A percentile compares a stretch with the other conserved stretches of the same genome.
Conservation (phyloP, 2,888 invertebrate species). For the Parthenolecanium corni region DNA sequence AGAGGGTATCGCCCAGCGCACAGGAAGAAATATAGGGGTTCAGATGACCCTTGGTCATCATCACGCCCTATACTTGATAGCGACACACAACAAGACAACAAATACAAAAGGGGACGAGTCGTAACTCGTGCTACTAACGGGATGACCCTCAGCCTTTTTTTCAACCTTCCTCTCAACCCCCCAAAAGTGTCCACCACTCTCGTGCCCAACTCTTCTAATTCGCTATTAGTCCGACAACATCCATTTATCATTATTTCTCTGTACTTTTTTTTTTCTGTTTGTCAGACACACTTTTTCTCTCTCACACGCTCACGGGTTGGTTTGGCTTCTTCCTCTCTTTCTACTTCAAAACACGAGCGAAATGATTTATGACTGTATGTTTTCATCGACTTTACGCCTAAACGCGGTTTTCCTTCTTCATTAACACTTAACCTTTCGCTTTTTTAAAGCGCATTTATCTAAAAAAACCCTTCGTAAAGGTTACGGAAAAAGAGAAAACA, state of each 20-base stretch:
- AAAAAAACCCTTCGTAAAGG: no score
- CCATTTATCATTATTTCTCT: conserved; percentile 16
- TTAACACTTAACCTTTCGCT: conserved; percentile 20
- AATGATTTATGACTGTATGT: conserved; percentile 16
- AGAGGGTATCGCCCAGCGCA: no score
- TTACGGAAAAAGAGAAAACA: no score
- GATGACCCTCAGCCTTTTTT: conserved; percentile 4
- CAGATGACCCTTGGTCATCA: conserved; percentile 18
- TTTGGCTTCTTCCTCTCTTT: no score
- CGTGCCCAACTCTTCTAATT: conserved; percentile 17
- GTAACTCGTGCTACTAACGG: conserved; percentile 14
- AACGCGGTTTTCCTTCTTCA: conserved; percentile 12
- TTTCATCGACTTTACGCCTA: conserved; percentile 6
- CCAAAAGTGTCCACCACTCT: conserved; percentile 12
- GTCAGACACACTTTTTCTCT: no score
- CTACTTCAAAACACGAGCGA: no score
- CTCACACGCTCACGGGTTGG: no score
- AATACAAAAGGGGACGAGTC: not conserved
- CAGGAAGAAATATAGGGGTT: conserved; percentile 1
- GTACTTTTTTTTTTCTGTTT: not conserved
- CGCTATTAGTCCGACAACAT: conserved; percentile 20
- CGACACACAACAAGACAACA: no score
- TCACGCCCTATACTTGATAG: conserved; percentile 15
- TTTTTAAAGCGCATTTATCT: not conserved
- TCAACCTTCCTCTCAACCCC: not conserved